Conservation (phyloP, 2,797 vertebrate species). For the Rhinoraja longicauda region DNA sequence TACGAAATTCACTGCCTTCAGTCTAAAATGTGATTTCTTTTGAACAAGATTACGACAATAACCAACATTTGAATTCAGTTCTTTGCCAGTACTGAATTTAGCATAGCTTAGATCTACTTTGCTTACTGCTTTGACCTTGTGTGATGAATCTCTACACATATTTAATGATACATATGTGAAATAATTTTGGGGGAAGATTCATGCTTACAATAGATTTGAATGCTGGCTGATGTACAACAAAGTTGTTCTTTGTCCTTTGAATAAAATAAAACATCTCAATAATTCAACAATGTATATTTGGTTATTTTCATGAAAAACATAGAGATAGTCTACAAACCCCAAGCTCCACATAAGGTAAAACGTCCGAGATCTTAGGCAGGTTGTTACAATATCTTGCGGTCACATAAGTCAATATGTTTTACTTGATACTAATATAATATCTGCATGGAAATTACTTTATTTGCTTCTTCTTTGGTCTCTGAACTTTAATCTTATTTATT, state of each 20-base stretch:
- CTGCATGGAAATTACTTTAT: background rate
- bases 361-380: background rate
- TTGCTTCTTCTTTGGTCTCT: background rate
- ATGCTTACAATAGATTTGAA: too few species aligned
- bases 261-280: background rate
- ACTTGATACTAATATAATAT: background rate
- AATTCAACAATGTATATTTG: background rate
- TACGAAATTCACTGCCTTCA: background rate
- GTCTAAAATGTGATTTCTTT: background rate
- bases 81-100: background rate
- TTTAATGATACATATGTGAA: too few species aligned
- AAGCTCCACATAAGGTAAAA: background rate
- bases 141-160: too few species aligned
- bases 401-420: background rate
- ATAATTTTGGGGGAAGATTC: too few species aligned
- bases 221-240: background rate
- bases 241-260: background rate
- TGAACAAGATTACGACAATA: background rate
- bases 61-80: background rate
- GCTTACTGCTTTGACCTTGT: too few species aligned
- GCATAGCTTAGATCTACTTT: too few species aligned
- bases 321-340: background rate
- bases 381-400: background rate
- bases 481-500: background rate
- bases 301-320: background rate